These are phyloP conservation scores for Litocranius walleri DNA, from an alignment of 2,113 vertebrate species.

Conservation along the genomic window DNA sequence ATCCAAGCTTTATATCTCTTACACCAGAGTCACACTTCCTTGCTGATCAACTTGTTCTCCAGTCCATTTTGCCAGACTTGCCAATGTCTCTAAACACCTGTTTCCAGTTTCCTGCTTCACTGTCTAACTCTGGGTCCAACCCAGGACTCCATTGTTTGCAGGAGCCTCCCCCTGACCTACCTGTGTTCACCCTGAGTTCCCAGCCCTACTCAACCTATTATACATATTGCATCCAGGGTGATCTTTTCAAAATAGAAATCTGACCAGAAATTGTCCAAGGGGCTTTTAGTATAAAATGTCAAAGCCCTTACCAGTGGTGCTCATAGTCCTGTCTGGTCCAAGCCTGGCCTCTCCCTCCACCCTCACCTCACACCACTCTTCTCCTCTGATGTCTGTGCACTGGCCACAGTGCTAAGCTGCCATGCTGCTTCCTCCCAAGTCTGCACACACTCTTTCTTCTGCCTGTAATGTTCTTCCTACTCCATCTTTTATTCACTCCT, in stretches of 20 bases:
- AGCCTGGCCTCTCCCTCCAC: neutral
- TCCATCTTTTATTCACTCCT: neutral
- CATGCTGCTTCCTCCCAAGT: neutral
- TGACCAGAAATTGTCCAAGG: neutral
- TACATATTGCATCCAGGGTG: no score
- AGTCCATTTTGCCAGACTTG: neutral
- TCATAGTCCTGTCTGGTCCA: neutral
- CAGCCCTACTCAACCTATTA: neutral
- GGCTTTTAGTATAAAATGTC: neutral
- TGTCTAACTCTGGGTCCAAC: neutral
- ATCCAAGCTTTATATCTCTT: neutral
- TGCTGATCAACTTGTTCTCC: neutral
- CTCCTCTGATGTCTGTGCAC: neutral
- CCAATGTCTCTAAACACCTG: neutral
- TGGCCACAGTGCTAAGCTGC: neutral
- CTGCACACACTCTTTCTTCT: neutral
- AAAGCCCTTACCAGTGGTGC: no score
- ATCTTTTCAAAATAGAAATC: neutral
- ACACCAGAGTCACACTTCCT: neutral
- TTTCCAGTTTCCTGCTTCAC: neutral
- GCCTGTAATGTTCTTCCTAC: neutral
- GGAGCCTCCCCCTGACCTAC: neutral
- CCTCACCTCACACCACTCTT: neutral
- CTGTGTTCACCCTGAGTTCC: neutral
- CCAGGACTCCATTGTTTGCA: neutral